A percentile compares a stretch with the other conserved stretches of the same genome.
phyloP scores from a whole-genome alignment of 2,888 invertebrate genomes.

The Hydroisotoma schaefferi region DNA sequence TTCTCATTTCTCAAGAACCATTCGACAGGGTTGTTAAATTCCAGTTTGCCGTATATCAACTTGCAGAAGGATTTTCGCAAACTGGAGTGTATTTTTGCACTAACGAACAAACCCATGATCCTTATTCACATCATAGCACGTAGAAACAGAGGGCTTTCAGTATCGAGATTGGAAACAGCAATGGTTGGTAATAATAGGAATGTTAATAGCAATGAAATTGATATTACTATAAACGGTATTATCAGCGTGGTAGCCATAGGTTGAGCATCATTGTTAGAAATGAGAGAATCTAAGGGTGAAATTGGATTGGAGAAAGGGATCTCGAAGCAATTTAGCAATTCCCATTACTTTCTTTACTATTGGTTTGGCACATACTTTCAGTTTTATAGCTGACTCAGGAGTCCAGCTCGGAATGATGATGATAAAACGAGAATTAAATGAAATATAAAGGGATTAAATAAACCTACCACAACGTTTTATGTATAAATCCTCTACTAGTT shows the following conservation, averaged over 20 bases:
- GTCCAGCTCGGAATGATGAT: constrained; percentile 10
- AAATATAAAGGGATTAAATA: constrained; percentile 18
- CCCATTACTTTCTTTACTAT: constrained; percentile 15
- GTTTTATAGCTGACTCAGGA: neutral
- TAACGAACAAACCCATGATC: no score
- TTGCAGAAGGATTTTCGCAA: neutral
- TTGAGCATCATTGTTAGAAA: no score
- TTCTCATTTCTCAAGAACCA: neutral
- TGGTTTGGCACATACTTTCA: constrained; percentile 14
- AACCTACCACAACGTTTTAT: constrained; percentile 22
- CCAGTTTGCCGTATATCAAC: constrained; percentile 16
- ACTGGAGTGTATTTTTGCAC: no score
- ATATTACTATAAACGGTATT: no score
- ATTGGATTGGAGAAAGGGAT: no score
- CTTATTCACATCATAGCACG: no score
- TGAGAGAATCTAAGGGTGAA: no score
- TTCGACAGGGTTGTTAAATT: constrained; percentile 18
- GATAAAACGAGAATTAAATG: constrained; percentile 16
- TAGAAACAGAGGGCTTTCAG: no score
- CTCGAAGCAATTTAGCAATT: constrained; percentile 1
- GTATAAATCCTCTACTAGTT: neutral
- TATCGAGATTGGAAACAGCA: no score
- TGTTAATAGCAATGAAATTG: no score
- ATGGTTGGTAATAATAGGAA: no score
- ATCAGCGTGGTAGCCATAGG: no score